Evolutionary conservation across 2,797 vertebrate genomes (phyloP), one percentile per base, ranked within the genome.

Genomic region (Neosilurus mollespiculum): DNA sequence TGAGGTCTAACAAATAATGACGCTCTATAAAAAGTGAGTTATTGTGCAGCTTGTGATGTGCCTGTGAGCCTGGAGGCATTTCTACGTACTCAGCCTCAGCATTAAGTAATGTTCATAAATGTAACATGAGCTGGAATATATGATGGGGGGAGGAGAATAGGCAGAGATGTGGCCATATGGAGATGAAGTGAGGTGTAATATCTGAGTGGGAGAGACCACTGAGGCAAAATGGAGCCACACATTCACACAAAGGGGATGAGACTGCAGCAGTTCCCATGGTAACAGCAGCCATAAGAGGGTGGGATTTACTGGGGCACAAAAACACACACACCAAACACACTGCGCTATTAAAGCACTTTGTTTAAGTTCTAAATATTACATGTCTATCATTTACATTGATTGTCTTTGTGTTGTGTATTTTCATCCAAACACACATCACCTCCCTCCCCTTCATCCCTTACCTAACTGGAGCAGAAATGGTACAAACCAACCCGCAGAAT

Each of bases 191-290:
- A 51, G 56, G 59, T 64, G 70, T 56, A 73, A 75, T 82, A 72
- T 75, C 84, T 81, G 83, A 81, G 81, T 88, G 86, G 88, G 84
- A 88, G 83, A 89, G 88, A 89, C 88, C 88, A 88, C 80, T 67
- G 66, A 87, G 71, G 85, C 84, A 87, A 86, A 86, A 90, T 88
- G 90, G 85, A 88, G 89, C 84, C 83, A 85, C 77, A 51, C 18
- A 56, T 82, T 84, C 66, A 89, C 84, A 87, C 87, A 88, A 87
- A 88, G 89, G 88, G 87, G 83, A 89, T 90, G 87, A 89, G 92
- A 93, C 93, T 93, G 94, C 93, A 93, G 93, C 91, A 91, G 94
- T 95, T 93, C 89, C 94, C 94, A 95, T 95, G 90, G 95, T 93
- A 95, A 95, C 94, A 88, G 24, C 91, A 93, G 70, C 58, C 89